Percentiles rank a stretch among this genome's conserved stretches.
These are phyloP conservation scores for Aplochiton taeniatus DNA, from an alignment of 2,797 vertebrate species.

Conservation along the genomic window DNA sequence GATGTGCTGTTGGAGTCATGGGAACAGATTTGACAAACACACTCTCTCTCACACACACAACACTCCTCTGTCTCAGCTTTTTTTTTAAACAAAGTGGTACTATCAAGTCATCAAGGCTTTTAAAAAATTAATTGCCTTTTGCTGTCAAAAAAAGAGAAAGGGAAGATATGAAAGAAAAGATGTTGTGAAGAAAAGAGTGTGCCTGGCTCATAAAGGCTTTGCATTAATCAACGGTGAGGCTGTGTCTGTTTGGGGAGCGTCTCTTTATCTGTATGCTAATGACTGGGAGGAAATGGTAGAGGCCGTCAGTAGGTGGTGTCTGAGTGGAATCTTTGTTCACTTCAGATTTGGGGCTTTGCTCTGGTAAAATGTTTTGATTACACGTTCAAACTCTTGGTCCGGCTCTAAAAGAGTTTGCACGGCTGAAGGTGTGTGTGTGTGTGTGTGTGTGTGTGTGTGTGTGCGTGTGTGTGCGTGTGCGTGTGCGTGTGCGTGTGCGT, in stretches of 20 bases:
- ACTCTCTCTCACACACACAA: slow-evolving; percentile 10
- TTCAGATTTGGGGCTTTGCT: slow-evolving; percentile 19
- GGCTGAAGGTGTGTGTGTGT: too few species aligned
- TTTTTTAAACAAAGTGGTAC: slow-evolving; percentile 26
- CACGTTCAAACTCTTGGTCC: slow-evolving; percentile 5
- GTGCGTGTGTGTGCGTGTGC: too few species aligned
- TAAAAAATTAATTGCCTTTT: slow-evolving; percentile 47
- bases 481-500: too few species aligned
- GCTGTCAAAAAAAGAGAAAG: slow-evolving; percentile 34
- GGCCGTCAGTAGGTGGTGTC: slow-evolving; percentile 8
- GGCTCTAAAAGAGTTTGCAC: slow-evolving; percentile 10
- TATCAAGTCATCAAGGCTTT: slow-evolving; percentile 40
- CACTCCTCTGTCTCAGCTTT: slow-evolving; percentile 7
- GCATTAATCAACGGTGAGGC: slow-evolving; percentile 38
- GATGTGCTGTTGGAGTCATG: background rate
- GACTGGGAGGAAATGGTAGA: slow-evolving; percentile 17
- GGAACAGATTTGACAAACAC: slow-evolving; percentile 38
- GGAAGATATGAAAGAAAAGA: slow-evolving; percentile 19
- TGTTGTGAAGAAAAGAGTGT: background rate
- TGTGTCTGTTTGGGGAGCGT: slow-evolving; percentile 9
- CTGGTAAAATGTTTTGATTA: slow-evolving; percentile 22
- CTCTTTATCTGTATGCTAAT: slow-evolving; percentile 38
- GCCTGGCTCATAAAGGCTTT: slow-evolving; percentile 17
- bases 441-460: too few species aligned
- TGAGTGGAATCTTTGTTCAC: slow-evolving; percentile 30